phyloP scores from a whole-genome alignment of 2,797 vertebrate genomes.

The Betta splendens region DNA sequence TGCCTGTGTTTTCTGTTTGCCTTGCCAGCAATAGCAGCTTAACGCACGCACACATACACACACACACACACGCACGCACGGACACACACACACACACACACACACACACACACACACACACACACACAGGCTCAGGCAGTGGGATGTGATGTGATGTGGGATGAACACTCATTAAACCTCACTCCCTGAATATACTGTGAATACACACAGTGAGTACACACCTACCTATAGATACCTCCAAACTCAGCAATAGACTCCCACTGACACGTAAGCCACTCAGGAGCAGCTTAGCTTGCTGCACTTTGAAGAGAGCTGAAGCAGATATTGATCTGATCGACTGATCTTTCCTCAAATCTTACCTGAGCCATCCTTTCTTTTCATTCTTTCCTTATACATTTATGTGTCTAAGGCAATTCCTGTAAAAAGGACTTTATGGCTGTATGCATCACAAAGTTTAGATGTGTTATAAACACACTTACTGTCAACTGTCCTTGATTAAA shows the following conservation, averaged over 20 bases:
- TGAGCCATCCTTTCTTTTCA: neutral
- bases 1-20: slow-evolving; percentile 20
- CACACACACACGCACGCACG: slow-evolving; percentile 3
- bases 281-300: slow-evolving; percentile 34
- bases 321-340: slow-evolving; percentile 53
- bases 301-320: slow-evolving; percentile 46
- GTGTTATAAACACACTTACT: too few species aligned
- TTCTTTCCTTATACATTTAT: neutral
- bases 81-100: slow-evolving; percentile 1
- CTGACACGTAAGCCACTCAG: slow-evolving; percentile 16
- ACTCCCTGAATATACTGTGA: neutral
- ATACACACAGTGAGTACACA: neutral
- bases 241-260: neutral
- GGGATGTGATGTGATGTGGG: slow-evolving; percentile 18
- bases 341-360: slow-evolving; percentile 4
- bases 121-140: slow-evolving; percentile 44
- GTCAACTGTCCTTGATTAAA: too few species aligned
- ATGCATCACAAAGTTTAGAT: too few species aligned
- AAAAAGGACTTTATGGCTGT: slow-evolving; percentile 19
- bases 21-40: slow-evolving; percentile 15
- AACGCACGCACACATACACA: slow-evolving; percentile 1
- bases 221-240: neutral
- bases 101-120: neutral
- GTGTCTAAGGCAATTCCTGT: slow-evolving; percentile 12
- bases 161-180: slow-evolving; percentile 48